These are phyloP conservation scores for Neodiprion virginianus DNA, from an alignment of 1,140 invertebrate genomes.

Conservation along the genomic window DNA sequence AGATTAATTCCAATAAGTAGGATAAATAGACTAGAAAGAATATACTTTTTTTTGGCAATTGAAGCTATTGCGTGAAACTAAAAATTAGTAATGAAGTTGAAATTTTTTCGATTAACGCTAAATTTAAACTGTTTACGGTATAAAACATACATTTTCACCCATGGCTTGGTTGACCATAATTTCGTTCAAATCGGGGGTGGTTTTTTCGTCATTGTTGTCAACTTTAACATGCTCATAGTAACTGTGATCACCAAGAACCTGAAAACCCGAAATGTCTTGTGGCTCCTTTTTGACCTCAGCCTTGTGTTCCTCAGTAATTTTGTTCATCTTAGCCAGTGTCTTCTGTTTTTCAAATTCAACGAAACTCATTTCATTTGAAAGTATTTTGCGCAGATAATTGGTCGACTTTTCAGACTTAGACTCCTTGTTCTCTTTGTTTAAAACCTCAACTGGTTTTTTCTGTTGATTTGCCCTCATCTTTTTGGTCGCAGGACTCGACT, in stretches of 20 bases:
- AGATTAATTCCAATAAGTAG: no score
- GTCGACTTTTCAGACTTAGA: slow-evolving; percentile 48
- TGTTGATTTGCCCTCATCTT: slow-evolving; percentile 40
- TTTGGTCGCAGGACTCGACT: slow-evolving; percentile 42
- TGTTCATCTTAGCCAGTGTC: slow-evolving; percentile 23
- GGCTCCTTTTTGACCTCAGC: background rate
- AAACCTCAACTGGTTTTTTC: slow-evolving; percentile 49
- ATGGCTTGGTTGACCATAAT: slow-evolving; percentile 39
- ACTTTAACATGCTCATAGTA: slow-evolving; percentile 52
- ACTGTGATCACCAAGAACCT: slow-evolving; percentile 55
- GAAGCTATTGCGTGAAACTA: no score
- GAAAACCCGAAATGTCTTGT: slow-evolving; percentile 27
- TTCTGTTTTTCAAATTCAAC: slow-evolving; percentile 46
- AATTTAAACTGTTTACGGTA: no score
- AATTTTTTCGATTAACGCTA: no score
- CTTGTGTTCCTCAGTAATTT: slow-evolving; percentile 12
- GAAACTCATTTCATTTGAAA: slow-evolving; percentile 47
- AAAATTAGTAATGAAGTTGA: no score
- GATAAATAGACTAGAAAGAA: no score
- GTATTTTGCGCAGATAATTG: slow-evolving; percentile 53
- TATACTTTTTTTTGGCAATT: no score
- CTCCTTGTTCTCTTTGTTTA: slow-evolving; percentile 58
- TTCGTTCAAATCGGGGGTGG: slow-evolving; percentile 29
- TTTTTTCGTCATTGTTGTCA: slow-evolving; percentile 29
- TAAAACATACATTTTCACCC: slow-evolving; percentile 50